These are phyloP conservation scores for Drosophila sp. DNA, from an alignment of 1,140 invertebrate species.

Conservation along the genomic window DNA sequence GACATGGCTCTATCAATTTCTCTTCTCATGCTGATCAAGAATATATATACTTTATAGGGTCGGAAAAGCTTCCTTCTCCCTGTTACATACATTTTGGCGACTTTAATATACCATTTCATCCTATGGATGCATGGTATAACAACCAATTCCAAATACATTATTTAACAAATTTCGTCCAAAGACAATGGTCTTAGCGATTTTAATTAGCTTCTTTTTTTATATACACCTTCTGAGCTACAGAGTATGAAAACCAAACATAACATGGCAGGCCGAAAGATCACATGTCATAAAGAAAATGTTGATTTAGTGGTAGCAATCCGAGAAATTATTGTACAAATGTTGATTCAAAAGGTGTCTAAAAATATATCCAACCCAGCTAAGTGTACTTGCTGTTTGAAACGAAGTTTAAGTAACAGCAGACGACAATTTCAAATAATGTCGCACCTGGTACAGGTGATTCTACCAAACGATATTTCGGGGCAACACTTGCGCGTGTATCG, in stretches of 20 bases:
- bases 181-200: too few relatives aligned
- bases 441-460: slow-evolving; percentile 53
- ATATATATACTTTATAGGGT: too few relatives aligned
- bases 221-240: slow-evolving; percentile 14
- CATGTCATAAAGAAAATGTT: slow-evolving; percentile 49
- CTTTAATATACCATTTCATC: too few relatives aligned
- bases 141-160: too few relatives aligned
- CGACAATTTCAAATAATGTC: slow-evolving; percentile 35
- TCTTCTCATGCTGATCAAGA: too few relatives aligned
- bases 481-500: slow-evolving; percentile 33
- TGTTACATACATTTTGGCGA: too few relatives aligned
- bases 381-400: slow-evolving; percentile 45
- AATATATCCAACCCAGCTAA: slow-evolving; percentile 32
- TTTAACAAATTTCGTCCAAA: too few relatives aligned
- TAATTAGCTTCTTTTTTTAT: too few relatives aligned
- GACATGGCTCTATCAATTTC: too few relatives aligned
- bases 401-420: slow-evolving; percentile 28
- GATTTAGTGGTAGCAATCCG: slow-evolving; percentile 34
- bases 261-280: slow-evolving; percentile 42
- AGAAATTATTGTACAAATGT: slow-evolving; percentile 56
- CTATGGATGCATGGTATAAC: too few relatives aligned
- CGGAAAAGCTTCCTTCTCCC: too few relatives aligned
- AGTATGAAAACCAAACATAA: slow-evolving; percentile 48
- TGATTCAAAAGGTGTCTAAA: slow-evolving; percentile 46
- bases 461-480: slow-evolving; percentile 33